Base-by-base conservation (phyloP, 2,797 vertebrate species). In the Luscinia megarhynchos region DNA sequence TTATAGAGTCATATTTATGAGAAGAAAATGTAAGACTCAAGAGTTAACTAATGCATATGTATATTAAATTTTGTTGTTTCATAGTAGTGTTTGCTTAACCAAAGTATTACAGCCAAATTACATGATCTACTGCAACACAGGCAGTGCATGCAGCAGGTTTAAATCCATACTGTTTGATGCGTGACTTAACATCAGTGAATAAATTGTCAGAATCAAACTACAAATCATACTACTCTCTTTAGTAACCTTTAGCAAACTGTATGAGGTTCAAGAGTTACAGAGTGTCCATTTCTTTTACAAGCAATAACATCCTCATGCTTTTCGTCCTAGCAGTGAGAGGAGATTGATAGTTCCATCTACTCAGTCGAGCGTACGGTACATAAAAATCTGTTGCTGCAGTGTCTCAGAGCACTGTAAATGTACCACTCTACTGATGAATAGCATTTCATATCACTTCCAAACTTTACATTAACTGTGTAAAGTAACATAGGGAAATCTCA, bases 361-460 rank as follows among this genome's bases (percentile, higher is more conserved):
- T 79, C 27, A 87, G 15, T 9, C 1, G 9, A 27, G 10, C 0
- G 0, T 4, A 11, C 14, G 6, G 16, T 68, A 75, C 69, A 45
- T 50, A 63, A 93, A 87, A 55, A 53, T 43, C 7, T 36, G 27
- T 59, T 72, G 30, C 24, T 61, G 34, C 8, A 36, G 20, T 58
- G 80, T 66, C 43, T 83, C 32, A 80, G 48, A 54, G 9, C 27
- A n/a, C 26, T 22, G 4, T 13, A 43, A 57, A 13, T 55, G 50
- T 29, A 50, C 9, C 15, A 30, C 16, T 61, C 41, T 32, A 15
- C 11, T 23, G 23, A 57, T 38, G 6, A 62, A 53, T 3, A 36
- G 13, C 20, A 16, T 78, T 70, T 59, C 41, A 15, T 40, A 29
- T 24, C 10, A 55, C 20, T 84, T 84, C 26, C 19, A 90, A 73